A percentile compares a stretch with the other conserved stretches of the same genome.
Evolutionary conservation across 2,888 invertebrate species (phyloP).

Genomic region (Cerastoderma edule): DNA sequence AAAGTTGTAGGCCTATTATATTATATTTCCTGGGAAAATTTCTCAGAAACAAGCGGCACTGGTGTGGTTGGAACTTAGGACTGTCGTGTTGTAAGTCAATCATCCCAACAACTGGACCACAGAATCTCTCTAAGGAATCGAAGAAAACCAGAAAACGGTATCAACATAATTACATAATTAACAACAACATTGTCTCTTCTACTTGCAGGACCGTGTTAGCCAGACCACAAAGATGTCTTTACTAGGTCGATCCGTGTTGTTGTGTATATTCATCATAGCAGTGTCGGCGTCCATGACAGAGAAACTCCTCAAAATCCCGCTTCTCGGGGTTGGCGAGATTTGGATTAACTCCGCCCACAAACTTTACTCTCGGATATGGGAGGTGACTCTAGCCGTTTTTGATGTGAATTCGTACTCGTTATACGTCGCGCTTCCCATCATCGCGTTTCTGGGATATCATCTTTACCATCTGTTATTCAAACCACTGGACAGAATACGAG

Average conservation of each 20-base stretch:
- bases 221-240: slow-evolving; percentile 15
- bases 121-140: neutral
- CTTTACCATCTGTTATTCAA: slow-evolving; percentile 69
- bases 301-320: slow-evolving; percentile 65
- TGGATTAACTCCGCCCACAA: slow-evolving; percentile 68
- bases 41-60: too few relatives aligned
- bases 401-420: slow-evolving; percentile 65
- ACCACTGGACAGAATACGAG: slow-evolving; percentile 76
- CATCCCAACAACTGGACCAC: neutral
- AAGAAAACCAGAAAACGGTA: neutral
- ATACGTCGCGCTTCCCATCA: slow-evolving; percentile 57
- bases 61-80: neutral
- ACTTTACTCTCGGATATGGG: slow-evolving; percentile 43
- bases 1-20: too few relatives aligned
- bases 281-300: slow-evolving; percentile 66
- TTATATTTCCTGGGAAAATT: too few relatives aligned
- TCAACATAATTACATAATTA: too few relatives aligned
- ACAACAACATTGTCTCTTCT: too few relatives aligned
- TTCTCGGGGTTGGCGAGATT: slow-evolving; percentile 71
- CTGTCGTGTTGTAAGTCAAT: neutral
- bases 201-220: too few relatives aligned
- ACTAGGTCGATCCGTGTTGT: slow-evolving; percentile 1
- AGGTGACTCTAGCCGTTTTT: slow-evolving; percentile 43
- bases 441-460: slow-evolving; percentile 54
- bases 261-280: slow-evolving; percentile 50